A percentile compares a stretch with the other conserved stretches of the same genome.
These are phyloP conservation scores for Isaurus tuberculatus DNA, from an alignment of 92 coral and sea anemone species.

Conservation along the genomic window DNA sequence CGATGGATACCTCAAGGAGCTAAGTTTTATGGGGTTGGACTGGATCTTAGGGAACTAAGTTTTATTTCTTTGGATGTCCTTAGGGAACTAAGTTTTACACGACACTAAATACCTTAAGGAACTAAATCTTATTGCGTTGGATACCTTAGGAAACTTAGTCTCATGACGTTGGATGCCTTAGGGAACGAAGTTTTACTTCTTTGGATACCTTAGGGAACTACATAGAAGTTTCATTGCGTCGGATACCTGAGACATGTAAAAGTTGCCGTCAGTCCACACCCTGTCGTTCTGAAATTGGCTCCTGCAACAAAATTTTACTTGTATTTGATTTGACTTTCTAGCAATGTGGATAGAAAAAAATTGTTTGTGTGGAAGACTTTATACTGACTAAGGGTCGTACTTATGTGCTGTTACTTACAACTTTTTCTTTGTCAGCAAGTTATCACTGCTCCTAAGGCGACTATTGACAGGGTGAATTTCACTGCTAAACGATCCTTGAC, in stretches of 20 bases:
- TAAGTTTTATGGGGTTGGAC: too few species aligned
- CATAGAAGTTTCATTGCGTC: background rate
- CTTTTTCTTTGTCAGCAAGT: slow-evolving; percentile 72
- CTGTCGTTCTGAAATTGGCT: slow-evolving; percentile 70
- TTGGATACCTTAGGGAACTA: too few species aligned
- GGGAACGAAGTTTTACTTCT: too few species aligned
- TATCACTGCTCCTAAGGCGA: slow-evolving; percentile 55
- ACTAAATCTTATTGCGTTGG: too few species aligned
- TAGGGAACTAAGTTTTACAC: too few species aligned
- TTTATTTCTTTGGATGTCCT: too few species aligned
- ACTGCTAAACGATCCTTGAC: slow-evolving; percentile 75
- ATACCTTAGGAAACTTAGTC: background rate
- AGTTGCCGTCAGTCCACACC: slow-evolving; percentile 82
- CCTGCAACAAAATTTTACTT: slow-evolving; percentile 12
- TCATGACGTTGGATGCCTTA: background rate
- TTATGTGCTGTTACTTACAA: slow-evolving; percentile 55
- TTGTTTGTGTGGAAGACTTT: background rate
- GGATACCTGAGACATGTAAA: slow-evolving; percentile 79
- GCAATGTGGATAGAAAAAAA: background rate
- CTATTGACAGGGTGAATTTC: slow-evolving; percentile 49
- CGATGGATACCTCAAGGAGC: too few species aligned
- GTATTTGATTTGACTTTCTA: background rate
- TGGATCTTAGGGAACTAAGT: too few species aligned
- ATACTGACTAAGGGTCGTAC: background rate
- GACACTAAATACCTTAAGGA: too few species aligned